These are phyloP conservation scores for Cotesia glomerata DNA, from an alignment of 1,140 invertebrate genomes.

Conservation along the genomic window DNA sequence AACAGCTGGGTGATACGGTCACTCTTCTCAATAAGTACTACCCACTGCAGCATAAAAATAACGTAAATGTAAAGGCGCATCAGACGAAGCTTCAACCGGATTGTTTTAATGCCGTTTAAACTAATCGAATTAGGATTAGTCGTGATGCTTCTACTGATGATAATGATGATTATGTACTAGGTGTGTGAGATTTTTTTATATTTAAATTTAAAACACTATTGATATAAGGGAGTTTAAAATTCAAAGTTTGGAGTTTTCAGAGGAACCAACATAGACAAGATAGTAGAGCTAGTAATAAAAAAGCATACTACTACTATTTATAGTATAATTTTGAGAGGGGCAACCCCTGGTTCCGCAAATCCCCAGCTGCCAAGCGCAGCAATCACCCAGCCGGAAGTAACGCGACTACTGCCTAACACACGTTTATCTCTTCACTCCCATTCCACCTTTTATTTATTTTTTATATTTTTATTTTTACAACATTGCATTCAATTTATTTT, in stretches of 20 bases:
- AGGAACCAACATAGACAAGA: too few relatives aligned
- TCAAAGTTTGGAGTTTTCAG: too few relatives aligned
- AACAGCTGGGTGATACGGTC: too few relatives aligned
- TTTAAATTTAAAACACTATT: too few relatives aligned
- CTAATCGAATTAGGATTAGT: conserved; percentile 63
- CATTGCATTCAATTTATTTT: neutral
- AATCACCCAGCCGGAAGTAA: conserved; percentile 62
- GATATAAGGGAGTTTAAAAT: too few relatives aligned
- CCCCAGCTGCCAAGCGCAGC: conserved; percentile 63
- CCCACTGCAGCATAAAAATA: neutral
- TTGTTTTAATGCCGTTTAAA: conserved; percentile 65
- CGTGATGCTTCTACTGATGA: conserved; percentile 53
- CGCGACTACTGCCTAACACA: conserved; percentile 62
- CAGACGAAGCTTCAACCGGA: conserved; percentile 47
- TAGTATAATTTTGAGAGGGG: conserved; percentile 31
- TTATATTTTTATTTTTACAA: conserved; percentile 23
- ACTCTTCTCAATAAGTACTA: too few relatives aligned
- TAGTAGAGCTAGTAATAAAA: too few relatives aligned
- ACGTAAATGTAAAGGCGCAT: neutral
- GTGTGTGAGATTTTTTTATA: conserved; percentile 1
- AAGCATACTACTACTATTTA: too few relatives aligned
- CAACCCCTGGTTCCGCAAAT: conserved; percentile 52
- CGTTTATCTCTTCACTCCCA: conserved; percentile 34
- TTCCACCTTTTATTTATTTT: conserved; percentile 7
- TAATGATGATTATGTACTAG: conserved; percentile 26